Evolutionary conservation across 1,140 invertebrate genomes (phyloP).

Genomic region (Ooceraea biroi): DNA sequence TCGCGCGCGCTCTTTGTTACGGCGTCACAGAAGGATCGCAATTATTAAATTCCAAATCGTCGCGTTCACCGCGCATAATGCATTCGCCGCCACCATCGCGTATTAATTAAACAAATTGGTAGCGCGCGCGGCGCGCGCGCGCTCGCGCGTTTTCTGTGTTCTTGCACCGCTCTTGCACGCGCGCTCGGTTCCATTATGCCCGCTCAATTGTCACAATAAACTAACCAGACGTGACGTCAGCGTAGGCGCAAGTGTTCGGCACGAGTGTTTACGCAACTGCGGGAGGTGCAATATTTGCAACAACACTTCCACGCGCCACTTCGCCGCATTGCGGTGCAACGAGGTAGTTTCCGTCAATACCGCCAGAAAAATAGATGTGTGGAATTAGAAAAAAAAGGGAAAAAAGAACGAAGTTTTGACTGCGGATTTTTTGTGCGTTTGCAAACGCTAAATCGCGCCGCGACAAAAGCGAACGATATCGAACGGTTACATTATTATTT

Average conservation of each 20-base stretch:
- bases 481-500: too few species aligned
- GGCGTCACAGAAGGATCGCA: constrained; percentile 42
- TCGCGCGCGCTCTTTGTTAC: constrained; percentile 26
- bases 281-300: constrained; percentile 11
- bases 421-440: not conserved
- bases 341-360: constrained; percentile 21
- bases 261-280: constrained; percentile 62
- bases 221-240: constrained; percentile 30
- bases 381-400: not conserved
- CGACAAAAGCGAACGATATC: too few species aligned
- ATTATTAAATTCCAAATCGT: constrained; percentile 59
- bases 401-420: not conserved
- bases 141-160: constrained; percentile 38
- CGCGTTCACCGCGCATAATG: constrained; percentile 52
- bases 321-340: constrained; percentile 24
- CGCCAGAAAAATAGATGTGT: constrained; percentile 4
- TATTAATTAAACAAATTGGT: constrained; percentile 61
- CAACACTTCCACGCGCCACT: constrained; percentile 37
- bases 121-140: constrained; percentile 5
- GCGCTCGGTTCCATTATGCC: constrained; percentile 41
- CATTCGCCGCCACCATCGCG: constrained; percentile 2
- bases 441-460: not conserved
- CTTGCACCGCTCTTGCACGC: constrained; percentile 38
- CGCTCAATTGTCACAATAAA: constrained; percentile 59
- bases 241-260: constrained; percentile 46